These are phyloP conservation scores for Toxotes jaculatrix DNA, from an alignment of 2,113 vertebrate species.

Conservation along the genomic window DNA sequence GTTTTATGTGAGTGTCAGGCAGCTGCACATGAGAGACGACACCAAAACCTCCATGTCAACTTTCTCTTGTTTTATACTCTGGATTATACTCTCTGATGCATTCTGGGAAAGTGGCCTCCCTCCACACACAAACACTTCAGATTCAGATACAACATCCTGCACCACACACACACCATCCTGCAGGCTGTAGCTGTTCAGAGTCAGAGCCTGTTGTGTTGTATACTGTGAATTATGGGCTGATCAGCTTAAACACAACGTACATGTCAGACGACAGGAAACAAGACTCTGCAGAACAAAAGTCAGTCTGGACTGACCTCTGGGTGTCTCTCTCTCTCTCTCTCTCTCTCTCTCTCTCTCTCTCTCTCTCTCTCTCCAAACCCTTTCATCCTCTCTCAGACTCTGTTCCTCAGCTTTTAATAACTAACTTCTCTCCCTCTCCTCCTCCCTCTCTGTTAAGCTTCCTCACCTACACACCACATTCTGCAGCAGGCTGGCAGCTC, in stretches of 20 bases:
- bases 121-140: not conserved
- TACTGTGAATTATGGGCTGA: not conserved
- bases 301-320: not conserved
- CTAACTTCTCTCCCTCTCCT: not conserved
- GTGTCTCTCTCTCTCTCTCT: not conserved
- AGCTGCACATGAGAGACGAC: not conserved
- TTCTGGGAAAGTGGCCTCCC: not conserved
- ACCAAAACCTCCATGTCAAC: not conserved
- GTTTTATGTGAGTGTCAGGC: not conserved
- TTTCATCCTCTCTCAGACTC: not conserved
- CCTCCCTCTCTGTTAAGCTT: not conserved
- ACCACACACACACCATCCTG: not conserved
- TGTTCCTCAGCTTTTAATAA: not conserved
- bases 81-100: not conserved
- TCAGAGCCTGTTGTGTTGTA: too few relatives aligned
- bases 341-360: not conserved
- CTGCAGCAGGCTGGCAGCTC: constrained; percentile 51
- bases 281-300: too few relatives aligned
- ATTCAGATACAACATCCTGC: not conserved
- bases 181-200: not conserved
- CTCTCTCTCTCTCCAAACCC: not conserved
- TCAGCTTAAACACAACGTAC: not conserved
- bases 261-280: too few relatives aligned
- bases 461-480: constrained; percentile 62
- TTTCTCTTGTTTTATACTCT: not conserved